Percentiles rank a stretch among this genome's conserved stretches.
These are phyloP conservation scores for Myioborus melanocephalus DNA, from an alignment of 2,797 vertebrate species.

Conservation along the genomic window DNA sequence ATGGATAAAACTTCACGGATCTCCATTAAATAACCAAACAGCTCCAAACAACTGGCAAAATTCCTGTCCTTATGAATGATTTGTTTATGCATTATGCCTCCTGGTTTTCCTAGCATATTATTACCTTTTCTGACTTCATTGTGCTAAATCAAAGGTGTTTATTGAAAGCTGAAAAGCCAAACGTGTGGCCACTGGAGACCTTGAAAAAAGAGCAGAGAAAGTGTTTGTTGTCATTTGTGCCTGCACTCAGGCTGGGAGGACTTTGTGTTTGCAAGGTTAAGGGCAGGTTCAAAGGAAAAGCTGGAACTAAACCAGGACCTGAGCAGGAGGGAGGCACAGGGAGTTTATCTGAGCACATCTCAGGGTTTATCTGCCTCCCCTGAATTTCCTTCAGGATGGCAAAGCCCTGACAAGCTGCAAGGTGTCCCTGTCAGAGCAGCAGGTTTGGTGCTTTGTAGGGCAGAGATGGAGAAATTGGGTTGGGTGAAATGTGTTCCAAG, in stretches of 20 bases:
- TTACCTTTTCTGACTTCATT: neutral
- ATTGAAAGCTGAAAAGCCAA: neutral
- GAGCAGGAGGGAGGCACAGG: neutral
- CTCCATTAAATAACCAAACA: neutral
- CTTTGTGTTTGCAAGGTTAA: neutral
- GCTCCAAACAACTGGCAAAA: neutral
- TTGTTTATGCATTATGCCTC: neutral
- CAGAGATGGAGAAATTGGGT: neutral
- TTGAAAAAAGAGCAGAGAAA: neutral
- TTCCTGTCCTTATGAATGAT: neutral
- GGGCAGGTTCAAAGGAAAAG: neutral
- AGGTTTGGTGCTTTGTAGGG: rapidly evolving
- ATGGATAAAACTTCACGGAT: neutral
- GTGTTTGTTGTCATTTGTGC: rapidly evolving
- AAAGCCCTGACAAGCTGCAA: neutral
- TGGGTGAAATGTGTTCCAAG: neutral
- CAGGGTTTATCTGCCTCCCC: neutral
- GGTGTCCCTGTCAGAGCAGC: neutral
- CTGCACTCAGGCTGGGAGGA: neutral
- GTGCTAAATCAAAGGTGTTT: neutral
- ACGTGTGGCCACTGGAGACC: neutral
- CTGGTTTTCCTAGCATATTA: neutral
- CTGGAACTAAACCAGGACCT: neutral
- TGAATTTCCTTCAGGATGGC: neutral
- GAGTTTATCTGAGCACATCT: neutral